Evolutionary conservation across 1,140 invertebrate species (phyloP), one percentile per base, ranked within the genome.

Genomic region (Dendroctonus valens): DNA sequence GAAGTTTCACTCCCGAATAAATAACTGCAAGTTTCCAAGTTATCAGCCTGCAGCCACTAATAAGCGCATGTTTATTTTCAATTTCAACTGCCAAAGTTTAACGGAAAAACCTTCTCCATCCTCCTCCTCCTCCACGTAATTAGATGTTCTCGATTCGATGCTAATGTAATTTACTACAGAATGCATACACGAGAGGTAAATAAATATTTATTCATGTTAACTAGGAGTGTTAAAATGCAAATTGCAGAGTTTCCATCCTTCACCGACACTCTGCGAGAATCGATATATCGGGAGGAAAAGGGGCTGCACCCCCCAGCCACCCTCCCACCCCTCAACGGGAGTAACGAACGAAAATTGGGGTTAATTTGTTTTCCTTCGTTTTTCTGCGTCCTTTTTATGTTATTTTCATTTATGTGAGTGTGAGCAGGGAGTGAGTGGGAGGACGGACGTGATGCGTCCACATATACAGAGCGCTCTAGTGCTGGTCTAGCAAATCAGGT

Each of bases 171-270:
- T 68, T 68, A 66, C 51, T 63, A 58, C 48, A 57, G 67, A 71
- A 71, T 68, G 50, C 67, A 71, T 71, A 71, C 65, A 68, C 69
- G 66, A 68, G 26, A 26, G 69, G 66, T 64, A 65, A 71, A 71
- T 71, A 71, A 71, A 71, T 71, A 68, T 71, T 71, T 68, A 67
- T 71, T 68, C 66, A 66, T 63, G 67, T 66, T 68, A 71, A 68
- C 66, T 58, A 67, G 66, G 62, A 68, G 62, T 66, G 69, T 71
- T 71, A 63, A 71, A 71, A 71, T 71, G 69, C 69, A 71, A 71
- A 71, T 71, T 71, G 65, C 52, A 65, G 66, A 63, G 66, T 61
- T 71, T 68, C 69, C 66, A 71, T 59, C 63, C 69, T 57, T 66
- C 62, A 65, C 62, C 64, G 64, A 60, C 64, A 66, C 64, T 59